Conservation (phyloP, 2,797 vertebrate genomes). For the Rousettus madagascariensis region DNA sequence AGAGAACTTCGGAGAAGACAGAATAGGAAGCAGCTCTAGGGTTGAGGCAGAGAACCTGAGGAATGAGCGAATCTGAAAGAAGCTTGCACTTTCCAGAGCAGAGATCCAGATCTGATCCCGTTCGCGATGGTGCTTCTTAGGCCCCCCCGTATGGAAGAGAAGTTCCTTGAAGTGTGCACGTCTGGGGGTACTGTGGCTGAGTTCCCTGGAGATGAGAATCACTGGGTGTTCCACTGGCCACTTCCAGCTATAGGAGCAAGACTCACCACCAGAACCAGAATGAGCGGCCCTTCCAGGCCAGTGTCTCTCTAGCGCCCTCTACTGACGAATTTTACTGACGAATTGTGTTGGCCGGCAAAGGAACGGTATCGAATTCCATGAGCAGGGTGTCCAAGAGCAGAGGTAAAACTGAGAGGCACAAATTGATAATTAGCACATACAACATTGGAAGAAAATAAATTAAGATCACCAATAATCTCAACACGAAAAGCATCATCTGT, state of each 20-base stretch:
- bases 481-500: background rate
- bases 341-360: background rate
- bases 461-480: background rate
- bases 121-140: background rate
- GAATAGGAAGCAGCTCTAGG: background rate
- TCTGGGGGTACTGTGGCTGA: background rate
- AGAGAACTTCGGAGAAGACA: background rate
- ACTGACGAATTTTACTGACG: background rate
- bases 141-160: background rate
- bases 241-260: background rate
- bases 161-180: background rate
- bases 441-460: background rate
- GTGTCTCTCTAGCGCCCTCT: slow-evolving; percentile 63
- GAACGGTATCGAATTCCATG: background rate
- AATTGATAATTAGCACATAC: background rate
- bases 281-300: background rate
- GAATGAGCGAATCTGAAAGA: background rate
- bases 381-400: background rate
- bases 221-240: background rate
- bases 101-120: background rate
- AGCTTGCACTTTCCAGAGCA: fast-evolving
- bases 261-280: background rate
- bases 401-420: background rate
- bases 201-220: background rate
- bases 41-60: background rate